These are phyloP conservation scores for Anthrax anthrax DNA, from an alignment of 2,888 invertebrate genomes.

Conservation along the genomic window DNA sequence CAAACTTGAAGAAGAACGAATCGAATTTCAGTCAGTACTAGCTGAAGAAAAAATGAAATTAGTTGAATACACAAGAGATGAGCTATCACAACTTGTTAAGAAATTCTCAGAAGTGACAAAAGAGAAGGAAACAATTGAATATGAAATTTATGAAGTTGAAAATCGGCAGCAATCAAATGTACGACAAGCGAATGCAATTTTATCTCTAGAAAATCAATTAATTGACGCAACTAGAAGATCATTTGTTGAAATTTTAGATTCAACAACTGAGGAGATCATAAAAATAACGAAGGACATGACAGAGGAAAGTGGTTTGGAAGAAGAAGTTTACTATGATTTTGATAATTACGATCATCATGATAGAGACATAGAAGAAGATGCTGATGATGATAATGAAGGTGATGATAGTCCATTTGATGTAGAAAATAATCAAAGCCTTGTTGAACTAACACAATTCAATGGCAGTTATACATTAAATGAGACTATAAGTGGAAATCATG, in stretches of 20 bases:
- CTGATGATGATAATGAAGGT: too few relatives aligned
- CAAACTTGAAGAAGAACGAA: constrained; percentile 1
- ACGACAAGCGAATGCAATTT: not conserved
- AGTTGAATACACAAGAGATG: constrained; percentile 4
- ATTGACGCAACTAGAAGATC: constrained; percentile 3
- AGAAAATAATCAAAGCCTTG: too few relatives aligned
- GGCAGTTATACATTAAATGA: too few relatives aligned
- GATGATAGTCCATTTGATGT: too few relatives aligned
- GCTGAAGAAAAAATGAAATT: constrained; percentile 5
- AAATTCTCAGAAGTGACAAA: constrained; percentile 3
- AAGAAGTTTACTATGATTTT: too few relatives aligned
- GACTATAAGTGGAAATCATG: not conserved
- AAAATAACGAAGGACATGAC: not conserved
- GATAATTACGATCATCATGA: too few relatives aligned
- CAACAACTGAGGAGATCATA: constrained; percentile 2
- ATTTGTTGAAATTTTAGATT: not conserved
- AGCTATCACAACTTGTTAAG: constrained; percentile 3
- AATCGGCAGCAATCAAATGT: not conserved
- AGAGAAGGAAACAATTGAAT: not conserved
- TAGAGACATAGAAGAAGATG: too few relatives aligned
- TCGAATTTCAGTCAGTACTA: constrained; percentile 1
- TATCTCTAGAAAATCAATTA: constrained; percentile 2
- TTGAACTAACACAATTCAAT: too few relatives aligned
- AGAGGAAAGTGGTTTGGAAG: too few relatives aligned
- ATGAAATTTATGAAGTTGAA: not conserved